Base-by-base conservation (phyloP, 2,888 invertebrate genomes). In the Tinea semifulvella region DNA sequence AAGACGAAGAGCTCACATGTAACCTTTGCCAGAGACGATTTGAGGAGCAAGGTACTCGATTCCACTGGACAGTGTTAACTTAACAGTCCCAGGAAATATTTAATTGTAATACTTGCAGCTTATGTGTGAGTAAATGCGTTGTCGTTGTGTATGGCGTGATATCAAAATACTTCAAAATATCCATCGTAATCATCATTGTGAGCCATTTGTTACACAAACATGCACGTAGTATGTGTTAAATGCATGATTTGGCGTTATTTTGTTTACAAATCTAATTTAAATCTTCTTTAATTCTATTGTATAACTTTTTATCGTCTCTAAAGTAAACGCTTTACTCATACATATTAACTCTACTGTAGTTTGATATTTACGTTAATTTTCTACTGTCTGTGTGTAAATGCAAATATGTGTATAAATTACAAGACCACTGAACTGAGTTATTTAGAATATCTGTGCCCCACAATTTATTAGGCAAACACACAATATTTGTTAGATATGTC, bases 1-100 rank as follows among this genome's bases (percentile, higher is more conserved):
- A 85, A 79, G 84, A 84, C 69, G 85, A 85, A 82, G 85, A 84
- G 77, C 83, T 84, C 76, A 85, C 84, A 83, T 88, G 88, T 80
- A 88, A 87, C 75, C 86, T 88, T 82, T 88, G 88, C 84, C 88
- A 88, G 84, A 87, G 88, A 83, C 86, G 88, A 71, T 88, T 88
- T 85, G 88, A 88, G 80, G 86, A 87, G 82, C 87, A 88, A 88
- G 88, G 88, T 88, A 88, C 40, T 40, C 14, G 22, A 36, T 40
- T 22, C 65, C 70, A 68, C 58, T 56, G 59, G 56, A 69, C 63
- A 60, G 60, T 56, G 55, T 60, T 60, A 38, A n/a, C 8, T 31
- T 11, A 11, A 14, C 19, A n/a, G 40, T 40, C 40, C 40, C 3
- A n/a, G 40, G n/a, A 22, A 38, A 22, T 22, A 13, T 17, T 40